Evolutionary conservation across 2,888 invertebrate genomes (phyloP).

Genomic region (Himalopsyche japonica): DNA sequence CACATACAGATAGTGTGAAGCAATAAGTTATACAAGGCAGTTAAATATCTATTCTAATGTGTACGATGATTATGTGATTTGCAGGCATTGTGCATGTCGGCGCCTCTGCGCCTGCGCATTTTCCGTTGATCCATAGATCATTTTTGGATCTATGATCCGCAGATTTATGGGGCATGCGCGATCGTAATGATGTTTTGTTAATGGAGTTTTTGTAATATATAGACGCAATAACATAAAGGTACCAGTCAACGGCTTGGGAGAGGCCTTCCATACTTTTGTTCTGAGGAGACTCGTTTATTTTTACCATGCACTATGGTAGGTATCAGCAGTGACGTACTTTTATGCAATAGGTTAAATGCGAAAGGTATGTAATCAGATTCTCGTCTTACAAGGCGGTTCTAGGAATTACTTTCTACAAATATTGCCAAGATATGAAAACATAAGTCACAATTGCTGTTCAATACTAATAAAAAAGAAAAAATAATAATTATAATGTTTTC

Average conservation of each 20-base stretch:
- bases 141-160: constrained; percentile 41
- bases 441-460: too few species aligned
- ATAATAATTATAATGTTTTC: too few species aligned
- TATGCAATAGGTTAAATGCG: too few species aligned
- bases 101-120: constrained; percentile 17
- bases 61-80: not conserved
- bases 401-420: too few species aligned
- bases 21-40: too few species aligned
- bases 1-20: too few species aligned
- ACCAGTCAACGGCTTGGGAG: constrained; percentile 4
- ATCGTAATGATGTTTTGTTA: constrained; percentile 41
- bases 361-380: too few species aligned
- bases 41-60: too few species aligned
- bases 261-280: not conserved
- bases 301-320: not conserved
- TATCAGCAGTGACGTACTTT: not conserved
- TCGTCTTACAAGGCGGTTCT: too few species aligned
- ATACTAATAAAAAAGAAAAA: too few species aligned
- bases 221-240: constrained; percentile 35
- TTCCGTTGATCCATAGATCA: constrained; percentile 37
- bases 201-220: constrained; percentile 41
- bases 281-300: not conserved
- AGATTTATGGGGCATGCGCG: constrained; percentile 41
- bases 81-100: not conserved
- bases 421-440: too few species aligned